Conservation (phyloP, 2,888 invertebrate genomes). For the Lasius platythorax region DNA sequence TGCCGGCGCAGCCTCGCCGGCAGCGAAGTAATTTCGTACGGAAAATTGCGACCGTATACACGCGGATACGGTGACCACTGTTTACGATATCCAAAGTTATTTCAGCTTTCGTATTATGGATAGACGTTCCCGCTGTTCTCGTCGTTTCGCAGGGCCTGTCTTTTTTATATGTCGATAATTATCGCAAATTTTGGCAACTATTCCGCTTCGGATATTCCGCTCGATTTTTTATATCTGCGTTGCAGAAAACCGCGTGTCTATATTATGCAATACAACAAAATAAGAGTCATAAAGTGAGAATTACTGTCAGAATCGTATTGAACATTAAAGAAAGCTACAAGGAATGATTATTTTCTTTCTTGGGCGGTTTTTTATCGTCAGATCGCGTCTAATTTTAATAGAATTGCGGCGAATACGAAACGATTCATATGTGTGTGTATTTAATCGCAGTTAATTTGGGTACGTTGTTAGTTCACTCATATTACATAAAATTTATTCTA, state of each 20-base stretch:
- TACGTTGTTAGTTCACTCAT: neutral
- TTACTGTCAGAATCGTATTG: too few species aligned
- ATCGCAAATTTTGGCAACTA: constrained; percentile 16
- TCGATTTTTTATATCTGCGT: neutral
- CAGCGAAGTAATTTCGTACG: constrained; percentile 41
- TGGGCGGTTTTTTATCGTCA: neutral
- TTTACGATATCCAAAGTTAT: constrained; percentile 50
- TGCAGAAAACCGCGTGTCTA: too few species aligned
- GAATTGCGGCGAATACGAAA: neutral
- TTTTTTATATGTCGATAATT: constrained; percentile 23
- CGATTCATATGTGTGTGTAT: neutral
- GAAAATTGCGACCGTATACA: constrained; percentile 70
- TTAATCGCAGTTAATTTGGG: neutral
- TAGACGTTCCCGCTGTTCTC: neutral
- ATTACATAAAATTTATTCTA: constrained; percentile 4
- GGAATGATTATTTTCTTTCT: neutral
- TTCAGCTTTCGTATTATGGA: constrained; percentile 31
- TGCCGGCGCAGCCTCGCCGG: constrained; percentile 40
- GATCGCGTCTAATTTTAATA: neutral
- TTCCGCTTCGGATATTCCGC: neutral
- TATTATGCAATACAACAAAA: too few species aligned
- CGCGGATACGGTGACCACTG: constrained; percentile 46
- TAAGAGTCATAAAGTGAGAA: too few species aligned
- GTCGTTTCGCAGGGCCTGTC: neutral
- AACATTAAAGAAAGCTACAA: neutral